Conservation (phyloP, 2,113 vertebrate genomes). For the Colius striatus region DNA sequence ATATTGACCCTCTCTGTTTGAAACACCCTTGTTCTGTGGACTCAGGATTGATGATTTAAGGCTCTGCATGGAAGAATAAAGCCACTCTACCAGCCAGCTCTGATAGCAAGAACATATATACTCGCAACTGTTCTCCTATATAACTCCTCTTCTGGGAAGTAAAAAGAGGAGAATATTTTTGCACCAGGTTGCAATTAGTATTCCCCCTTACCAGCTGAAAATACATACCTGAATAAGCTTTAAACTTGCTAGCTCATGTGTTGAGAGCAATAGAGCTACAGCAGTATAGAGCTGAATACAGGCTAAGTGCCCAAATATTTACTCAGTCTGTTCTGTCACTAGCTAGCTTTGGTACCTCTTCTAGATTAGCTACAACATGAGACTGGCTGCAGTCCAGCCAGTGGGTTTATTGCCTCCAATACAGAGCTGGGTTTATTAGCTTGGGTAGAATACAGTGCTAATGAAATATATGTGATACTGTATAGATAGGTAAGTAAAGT, state of each 20-base stretch:
- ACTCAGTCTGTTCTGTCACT: background rate
- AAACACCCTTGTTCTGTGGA: background rate
- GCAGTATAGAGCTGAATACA: background rate
- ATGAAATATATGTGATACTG: background rate
- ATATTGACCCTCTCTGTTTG: conserved; percentile 40
- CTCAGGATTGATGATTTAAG: background rate
- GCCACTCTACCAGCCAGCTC: background rate
- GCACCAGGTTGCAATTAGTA: background rate
- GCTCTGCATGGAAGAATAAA: background rate
- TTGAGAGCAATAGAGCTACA: background rate
- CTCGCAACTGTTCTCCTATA: background rate
- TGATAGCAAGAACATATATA: background rate
- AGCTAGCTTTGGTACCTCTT: background rate
- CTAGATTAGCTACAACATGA: background rate
- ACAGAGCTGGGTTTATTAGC: background rate
- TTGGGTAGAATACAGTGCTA: background rate
- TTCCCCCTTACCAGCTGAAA: background rate
- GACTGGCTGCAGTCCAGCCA: background rate
- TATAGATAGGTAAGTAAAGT: background rate
- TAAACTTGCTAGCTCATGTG: background rate
- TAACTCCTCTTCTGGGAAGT: background rate
- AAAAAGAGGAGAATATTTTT: conserved; percentile 9
- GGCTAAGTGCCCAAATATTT: background rate
- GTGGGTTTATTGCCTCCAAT: background rate
- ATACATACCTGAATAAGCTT: background rate